Evolutionary conservation across 2,113 vertebrate genomes (phyloP), one percentile per base, ranked within the genome.

Genomic region (Condylura cristata): DNA sequence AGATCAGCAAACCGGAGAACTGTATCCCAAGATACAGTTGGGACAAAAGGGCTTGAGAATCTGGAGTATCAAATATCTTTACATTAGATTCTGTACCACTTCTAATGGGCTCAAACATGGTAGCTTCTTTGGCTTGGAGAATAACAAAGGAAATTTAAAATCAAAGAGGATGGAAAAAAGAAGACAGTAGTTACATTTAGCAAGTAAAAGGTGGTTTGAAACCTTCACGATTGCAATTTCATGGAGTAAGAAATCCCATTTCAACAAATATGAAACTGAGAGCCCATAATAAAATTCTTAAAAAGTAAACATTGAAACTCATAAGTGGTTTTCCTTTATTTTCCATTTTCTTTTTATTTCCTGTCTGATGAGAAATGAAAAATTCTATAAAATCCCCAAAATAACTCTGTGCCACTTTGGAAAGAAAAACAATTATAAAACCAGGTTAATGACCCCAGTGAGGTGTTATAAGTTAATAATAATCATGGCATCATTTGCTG

Each of bases 111-210:
- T 32, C 65, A 87, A 71, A 24, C 13, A 37, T 14, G 39, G 16
- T 44, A 70, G 63, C n/a, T 65, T 37, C 2, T 4, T 76, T 30
- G 24, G 81, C 83, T 83, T 79, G 37, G 16, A 90, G 65, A 82
- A 53, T 68, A 44, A 80, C 58, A 92, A 94, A 83, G 9, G 17
- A 66, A 46, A 37, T 83, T 44, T 68, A n/a, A 94, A 90, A 26
- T 10, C 32, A 68, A 14, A 61, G 56, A 51, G 10, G 1, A 17
- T 34, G 58, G 17, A 26, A 30, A 78, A 84, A 90, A 83, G 83
- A 11, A 51, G 34, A 58, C 91, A 71, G 6, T 26, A 93, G 78
- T 92, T 89, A 78, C 41, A 63, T 48, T 82, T 74, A 83, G 85
- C 44, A 93, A 87, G 39, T 30, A 68, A 5, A 24, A 81, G 5